A percentile compares a stretch with the other conserved stretches of the same genome.
Evolutionary conservation across 2,113 vertebrate genomes (phyloP).

Genomic region (Pangasianodon gigas): DNA sequence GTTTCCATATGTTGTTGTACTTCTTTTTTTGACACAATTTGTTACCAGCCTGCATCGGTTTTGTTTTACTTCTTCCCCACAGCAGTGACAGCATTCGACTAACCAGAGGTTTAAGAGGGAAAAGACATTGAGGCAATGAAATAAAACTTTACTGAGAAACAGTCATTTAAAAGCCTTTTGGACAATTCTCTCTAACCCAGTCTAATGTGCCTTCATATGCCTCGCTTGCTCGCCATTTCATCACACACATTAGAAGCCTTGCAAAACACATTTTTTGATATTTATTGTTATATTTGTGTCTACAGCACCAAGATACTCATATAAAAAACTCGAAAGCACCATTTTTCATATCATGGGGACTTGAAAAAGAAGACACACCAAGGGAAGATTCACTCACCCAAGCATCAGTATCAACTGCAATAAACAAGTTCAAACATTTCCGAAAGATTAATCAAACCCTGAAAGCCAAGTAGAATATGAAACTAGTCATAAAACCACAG

Average conservation of each 20-base stretch:
- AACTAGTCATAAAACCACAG: neutral
- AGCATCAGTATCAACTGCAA: neutral
- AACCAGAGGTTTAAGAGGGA: neutral
- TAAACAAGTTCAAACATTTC: constrained; percentile 18
- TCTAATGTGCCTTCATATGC: neutral
- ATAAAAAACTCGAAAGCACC: neutral
- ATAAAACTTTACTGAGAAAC: neutral
- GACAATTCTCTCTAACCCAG: neutral
- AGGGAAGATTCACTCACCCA: constrained; percentile 44
- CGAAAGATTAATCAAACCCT: neutral
- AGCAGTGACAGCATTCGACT: neutral
- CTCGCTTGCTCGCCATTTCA: neutral
- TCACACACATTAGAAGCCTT: neutral
- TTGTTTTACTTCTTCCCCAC: neutral
- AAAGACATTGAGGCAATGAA: neutral
- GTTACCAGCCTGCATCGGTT: neutral
- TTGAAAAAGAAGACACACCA: neutral
- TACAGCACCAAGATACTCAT: neutral
- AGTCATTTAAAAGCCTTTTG: neutral
- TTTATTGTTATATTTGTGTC: neutral
- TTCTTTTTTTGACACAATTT: neutral
- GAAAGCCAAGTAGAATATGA: neutral
- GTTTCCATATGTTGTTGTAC: neutral
- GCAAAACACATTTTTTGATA: neutral
- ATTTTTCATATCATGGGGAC: neutral